Evolutionary conservation across 2,888 invertebrate species (phyloP).

Genomic region (Stenurella melanura): DNA sequence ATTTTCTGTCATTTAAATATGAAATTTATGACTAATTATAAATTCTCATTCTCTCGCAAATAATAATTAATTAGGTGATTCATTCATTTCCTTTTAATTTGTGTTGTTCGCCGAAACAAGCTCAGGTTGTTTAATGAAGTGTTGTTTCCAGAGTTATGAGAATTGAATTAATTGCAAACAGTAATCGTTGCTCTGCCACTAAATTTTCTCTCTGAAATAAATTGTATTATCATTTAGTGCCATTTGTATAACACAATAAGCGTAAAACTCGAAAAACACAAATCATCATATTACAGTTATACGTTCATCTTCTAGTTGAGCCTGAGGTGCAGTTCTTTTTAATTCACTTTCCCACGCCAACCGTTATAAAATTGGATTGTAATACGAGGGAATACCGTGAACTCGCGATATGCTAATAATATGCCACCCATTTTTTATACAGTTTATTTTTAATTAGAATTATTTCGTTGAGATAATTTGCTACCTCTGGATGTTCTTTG

Average conservation of each 20-base stretch:
- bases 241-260: neutral
- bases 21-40: slow-evolving; percentile 9
- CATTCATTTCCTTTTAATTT: slow-evolving; percentile 12
- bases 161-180: neutral
- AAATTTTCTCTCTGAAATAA: too few relatives aligned
- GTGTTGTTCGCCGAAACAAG: neutral
- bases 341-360: neutral
- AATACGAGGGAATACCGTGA: neutral
- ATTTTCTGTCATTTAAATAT: neutral
- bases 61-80: slow-evolving; percentile 17
- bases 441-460: too few relatives aligned
- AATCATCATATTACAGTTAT: neutral
- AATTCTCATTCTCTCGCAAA: neutral
- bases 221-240: too few relatives aligned
- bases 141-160: neutral
- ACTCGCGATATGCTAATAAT: neutral
- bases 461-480: too few relatives aligned
- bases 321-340: neutral
- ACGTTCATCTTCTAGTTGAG: neutral
- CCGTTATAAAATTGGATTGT: neutral
- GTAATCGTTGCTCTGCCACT: neutral
- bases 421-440: neutral
- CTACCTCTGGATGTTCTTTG: too few relatives aligned
- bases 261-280: neutral
- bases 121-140: neutral